A percentile compares a stretch with the other conserved stretches of the same genome.
Evolutionary conservation across 1,140 invertebrate genomes (phyloP).

Genomic region (Marisa cornuarietis): DNA sequence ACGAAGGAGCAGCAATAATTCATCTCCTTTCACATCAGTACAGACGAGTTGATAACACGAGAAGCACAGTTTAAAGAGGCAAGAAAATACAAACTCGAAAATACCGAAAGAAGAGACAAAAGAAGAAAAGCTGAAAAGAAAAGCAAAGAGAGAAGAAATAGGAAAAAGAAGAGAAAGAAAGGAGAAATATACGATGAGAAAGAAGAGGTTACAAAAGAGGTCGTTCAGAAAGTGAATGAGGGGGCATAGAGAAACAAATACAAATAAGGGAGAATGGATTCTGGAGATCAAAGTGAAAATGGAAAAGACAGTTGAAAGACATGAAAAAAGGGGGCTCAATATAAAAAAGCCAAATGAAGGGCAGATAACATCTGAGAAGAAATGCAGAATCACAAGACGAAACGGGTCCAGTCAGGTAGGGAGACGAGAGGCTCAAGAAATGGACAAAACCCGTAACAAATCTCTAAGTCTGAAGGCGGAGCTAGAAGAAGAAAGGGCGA

Average conservation of each 20-base stretch:
- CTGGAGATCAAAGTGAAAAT: neutral
- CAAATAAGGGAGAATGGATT: neutral
- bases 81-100: too few relatives aligned
- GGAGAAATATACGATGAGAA: neutral
- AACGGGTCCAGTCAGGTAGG: neutral
- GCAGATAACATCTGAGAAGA: neutral
- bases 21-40: too few relatives aligned
- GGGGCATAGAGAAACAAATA: neutral
- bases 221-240: neutral
- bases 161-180: neutral
- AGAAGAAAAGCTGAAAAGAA: neutral
- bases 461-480: neutral
- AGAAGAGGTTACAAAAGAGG: slow-evolving; percentile 1
- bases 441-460: neutral
- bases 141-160: neutral
- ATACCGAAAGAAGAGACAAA: too few relatives aligned
- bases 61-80: too few relatives aligned
- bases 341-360: neutral
- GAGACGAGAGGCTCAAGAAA: slow-evolving; percentile 4
- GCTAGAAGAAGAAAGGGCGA: neutral
- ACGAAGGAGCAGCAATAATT: neutral
- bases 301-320: neutral
- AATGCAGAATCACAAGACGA: slow-evolving; percentile 1
- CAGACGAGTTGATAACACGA: too few relatives aligned
- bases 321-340: neutral